Conservation (phyloP, 1,140 invertebrate species). For the Aricia agestis region DNA sequence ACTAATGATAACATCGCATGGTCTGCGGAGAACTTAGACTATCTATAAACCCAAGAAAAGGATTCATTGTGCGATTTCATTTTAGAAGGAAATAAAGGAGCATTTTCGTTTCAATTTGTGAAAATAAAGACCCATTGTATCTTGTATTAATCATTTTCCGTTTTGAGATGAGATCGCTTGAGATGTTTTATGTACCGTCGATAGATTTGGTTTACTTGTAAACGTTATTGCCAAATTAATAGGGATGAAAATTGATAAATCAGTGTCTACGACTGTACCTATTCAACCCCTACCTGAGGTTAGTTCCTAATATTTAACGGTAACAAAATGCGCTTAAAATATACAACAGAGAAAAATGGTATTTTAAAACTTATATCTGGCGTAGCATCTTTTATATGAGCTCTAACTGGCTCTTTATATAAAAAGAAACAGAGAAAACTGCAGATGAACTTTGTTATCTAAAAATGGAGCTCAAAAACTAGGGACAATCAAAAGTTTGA, state of each 20-base stretch:
- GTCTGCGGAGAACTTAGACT: background rate
- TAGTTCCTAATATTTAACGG: too few relatives aligned
- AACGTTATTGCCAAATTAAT: too few relatives aligned
- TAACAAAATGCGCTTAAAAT: too few relatives aligned
- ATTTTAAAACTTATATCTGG: background rate
- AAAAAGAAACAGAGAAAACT: background rate
- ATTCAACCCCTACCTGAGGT: too few relatives aligned
- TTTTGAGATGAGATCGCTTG: background rate
- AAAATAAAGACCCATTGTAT: conserved; percentile 3
- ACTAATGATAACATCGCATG: conserved; percentile 63
- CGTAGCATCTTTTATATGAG: background rate
- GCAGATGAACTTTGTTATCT: background rate
- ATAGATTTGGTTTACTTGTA: too few relatives aligned
- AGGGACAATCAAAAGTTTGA: background rate
- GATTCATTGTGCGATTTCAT: conserved; percentile 4
- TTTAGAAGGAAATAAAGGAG: conserved; percentile 1
- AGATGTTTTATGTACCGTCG: background rate
- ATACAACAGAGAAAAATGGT: too few relatives aligned
- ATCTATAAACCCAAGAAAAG: background rate
- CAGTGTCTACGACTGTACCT: too few relatives aligned
- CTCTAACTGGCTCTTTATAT: background rate
- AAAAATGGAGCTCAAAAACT: conserved; percentile 1
- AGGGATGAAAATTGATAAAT: too few relatives aligned
- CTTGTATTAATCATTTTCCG: background rate
- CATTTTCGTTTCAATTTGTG: background rate